Conservation (phyloP, 2,113 vertebrate genomes). For the Lates calcarifer region DNA sequence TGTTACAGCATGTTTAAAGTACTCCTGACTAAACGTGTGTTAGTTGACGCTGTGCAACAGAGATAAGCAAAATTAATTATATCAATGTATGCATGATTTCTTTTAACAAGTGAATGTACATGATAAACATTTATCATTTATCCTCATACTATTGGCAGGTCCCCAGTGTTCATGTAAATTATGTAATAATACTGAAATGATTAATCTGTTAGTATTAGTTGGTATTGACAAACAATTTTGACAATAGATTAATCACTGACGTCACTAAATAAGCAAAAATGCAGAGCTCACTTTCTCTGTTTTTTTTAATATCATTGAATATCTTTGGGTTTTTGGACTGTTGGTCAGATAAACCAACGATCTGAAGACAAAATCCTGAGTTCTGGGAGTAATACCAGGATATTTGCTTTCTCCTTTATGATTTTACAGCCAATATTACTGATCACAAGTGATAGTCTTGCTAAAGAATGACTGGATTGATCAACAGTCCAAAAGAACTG, state of each 20-base stretch:
- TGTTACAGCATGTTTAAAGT: too few relatives aligned
- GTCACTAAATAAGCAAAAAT: not conserved
- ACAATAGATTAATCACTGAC: not conserved
- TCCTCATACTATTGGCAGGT: not conserved
- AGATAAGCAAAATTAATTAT: not conserved
- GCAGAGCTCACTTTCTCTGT: not conserved
- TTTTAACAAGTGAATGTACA: not conserved
- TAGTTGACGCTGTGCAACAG: not conserved
- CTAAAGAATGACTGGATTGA: not conserved
- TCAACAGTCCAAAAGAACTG: conserved; percentile 13
- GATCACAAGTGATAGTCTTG: not conserved
- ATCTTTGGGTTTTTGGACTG: not conserved
- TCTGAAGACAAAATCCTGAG: not conserved
- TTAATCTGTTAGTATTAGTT: too few relatives aligned
- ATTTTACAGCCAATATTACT: not conserved
- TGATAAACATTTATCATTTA: not conserved
- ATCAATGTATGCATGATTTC: not conserved
- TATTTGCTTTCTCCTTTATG: not conserved
- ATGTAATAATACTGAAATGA: not conserved
- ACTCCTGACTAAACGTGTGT: not conserved
- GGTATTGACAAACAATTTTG: not conserved
- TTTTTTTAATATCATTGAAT: not conserved
- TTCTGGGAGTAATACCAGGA: not conserved
- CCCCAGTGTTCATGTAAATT: not conserved
- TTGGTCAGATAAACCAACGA: not conserved